Base-by-base conservation (phyloP, 2,113 vertebrate species). In the Stegastes partitus region DNA sequence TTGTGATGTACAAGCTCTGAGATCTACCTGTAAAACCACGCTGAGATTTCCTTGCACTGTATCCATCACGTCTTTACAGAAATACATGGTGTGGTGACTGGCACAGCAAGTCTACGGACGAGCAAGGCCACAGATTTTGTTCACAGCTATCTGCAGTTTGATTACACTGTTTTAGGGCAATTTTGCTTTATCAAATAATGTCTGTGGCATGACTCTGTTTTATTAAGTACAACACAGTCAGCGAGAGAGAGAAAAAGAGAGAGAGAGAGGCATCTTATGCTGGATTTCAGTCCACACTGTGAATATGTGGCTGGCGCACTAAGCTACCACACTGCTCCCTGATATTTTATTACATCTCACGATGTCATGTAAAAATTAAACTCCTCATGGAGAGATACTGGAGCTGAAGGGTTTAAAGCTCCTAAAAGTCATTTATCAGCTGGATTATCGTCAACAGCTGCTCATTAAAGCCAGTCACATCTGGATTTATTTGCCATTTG, bases 361-460 rank as follows among this genome's bases (percentile, higher is more conserved):
- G 67, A 83, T 90, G 87, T 86, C 90, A 86, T 73, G 70, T 82
- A 84, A 54, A 85, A 81, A 81, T 78, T 82, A 75, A 84, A 86
- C 78, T 86, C 51, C 68, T 74, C 75, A 34, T 62, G 72, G 49
- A 89, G 78, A 72, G 78, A 79, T 71, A 49, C 39, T 58, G 71
- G 26, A 87, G 78, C 62, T 19, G 71, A 84, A 67, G 61, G 84
- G 69, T 80, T 85, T 81, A 90, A 70, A 81, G 84, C 74, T 22
- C 68, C 79, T 89, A 88, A 87, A 79, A 89, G 87, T 87, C 88
- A 85, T 87, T 89, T 87, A 91, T 92, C 83, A 70, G 58, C 59
- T 82, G 87, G 90, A 92, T 93, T 92, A 89, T 91, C 67, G 63
- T 84, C 81, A 92, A 71, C 86, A 89, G 82, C 83, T 89, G 89